Base-by-base conservation (phyloP, 2,888 invertebrate genomes). In the Asteroscopus sphinx region DNA sequence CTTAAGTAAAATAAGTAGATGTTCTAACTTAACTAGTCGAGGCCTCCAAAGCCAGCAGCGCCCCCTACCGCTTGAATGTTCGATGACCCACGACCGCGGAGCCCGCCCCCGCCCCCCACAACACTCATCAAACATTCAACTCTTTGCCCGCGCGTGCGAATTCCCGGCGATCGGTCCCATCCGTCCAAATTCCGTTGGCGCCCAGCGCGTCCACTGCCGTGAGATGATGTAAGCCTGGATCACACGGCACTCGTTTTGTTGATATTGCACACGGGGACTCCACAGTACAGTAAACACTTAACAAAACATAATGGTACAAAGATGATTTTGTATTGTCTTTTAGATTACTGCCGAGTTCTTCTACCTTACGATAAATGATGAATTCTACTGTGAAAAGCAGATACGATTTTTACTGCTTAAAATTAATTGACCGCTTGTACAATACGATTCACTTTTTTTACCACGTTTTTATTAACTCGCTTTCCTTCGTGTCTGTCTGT, bases 111-210 rank as follows among this genome's bases (percentile, higher is more conserved):
- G 68, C 76, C 71, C 68, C 74, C 70, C 68, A 74, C 90, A 88
- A 91, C 92, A 91, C 92, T 94, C 94, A 93, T 94, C 94, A 94
- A 94, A 94, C 94, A 94, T 94, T 94, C 94, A 94, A 94, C 94
- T 94, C 94, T 94, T 94, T 93, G 79, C 76, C 81, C 85, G 83
- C 83, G 83, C 77, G 79, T 88, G 90, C 85, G 86, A 81, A 80
- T 78, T 82, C 87, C 88, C 86, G 88, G 88, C 83, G 83, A 85
- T 85, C 83, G 81, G 86, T 87, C 80, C 81, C 79, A 82, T 76
- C 77, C 76, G 82, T 88, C 85, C 75, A 88, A 90, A 91, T 86
- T 85, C 79, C 71, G 77, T 74, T 77, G 80, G 68, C 68, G 68
- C 67, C 35, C 15, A 21, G 68, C 36, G 65, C 66, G 62, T 52